Evolutionary conservation across 2,113 vertebrate species (phyloP).

Genomic region (Pluvianellus socialis): DNA sequence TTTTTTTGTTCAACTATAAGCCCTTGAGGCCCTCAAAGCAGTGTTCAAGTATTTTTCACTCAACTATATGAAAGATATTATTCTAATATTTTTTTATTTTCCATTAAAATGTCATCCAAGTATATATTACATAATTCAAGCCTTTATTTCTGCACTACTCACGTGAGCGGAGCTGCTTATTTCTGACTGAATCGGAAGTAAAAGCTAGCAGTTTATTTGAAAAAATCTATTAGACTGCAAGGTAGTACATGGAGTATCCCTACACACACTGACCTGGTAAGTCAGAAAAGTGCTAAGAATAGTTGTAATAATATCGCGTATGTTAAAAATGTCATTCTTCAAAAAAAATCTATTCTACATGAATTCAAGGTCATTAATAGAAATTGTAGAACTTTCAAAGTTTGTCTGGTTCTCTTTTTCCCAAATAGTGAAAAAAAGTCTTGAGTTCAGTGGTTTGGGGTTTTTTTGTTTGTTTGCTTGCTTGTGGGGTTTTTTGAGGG

Average conservation of each 20-base stretch:
- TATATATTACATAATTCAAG: neutral
- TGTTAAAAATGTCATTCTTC: neutral
- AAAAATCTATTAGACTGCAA: neutral
- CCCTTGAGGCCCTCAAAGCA: neutral
- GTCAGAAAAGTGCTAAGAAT: slow-evolving; percentile 14
- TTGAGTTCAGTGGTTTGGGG: rapidly evolving
- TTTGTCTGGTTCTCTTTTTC: neutral
- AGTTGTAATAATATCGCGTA: neutral
- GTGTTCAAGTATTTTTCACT: neutral
- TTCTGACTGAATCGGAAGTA: slow-evolving; percentile 17
- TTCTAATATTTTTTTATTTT: neutral
- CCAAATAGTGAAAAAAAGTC: neutral
- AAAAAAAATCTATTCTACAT: neutral
- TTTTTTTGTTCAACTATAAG: neutral
- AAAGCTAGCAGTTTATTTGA: neutral
- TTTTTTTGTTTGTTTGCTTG: neutral
- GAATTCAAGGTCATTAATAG: neutral
- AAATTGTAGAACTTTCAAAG: neutral
- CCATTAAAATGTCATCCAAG: neutral
- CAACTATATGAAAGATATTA: neutral
- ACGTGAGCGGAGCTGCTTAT: neutral
- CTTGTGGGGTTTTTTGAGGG: neutral
- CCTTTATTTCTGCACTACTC: neutral
- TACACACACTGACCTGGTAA: neutral
- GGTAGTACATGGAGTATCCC: neutral